Conservation (phyloP, 2,113 vertebrate species). For the Cryptomyrus ogoouensis region DNA sequence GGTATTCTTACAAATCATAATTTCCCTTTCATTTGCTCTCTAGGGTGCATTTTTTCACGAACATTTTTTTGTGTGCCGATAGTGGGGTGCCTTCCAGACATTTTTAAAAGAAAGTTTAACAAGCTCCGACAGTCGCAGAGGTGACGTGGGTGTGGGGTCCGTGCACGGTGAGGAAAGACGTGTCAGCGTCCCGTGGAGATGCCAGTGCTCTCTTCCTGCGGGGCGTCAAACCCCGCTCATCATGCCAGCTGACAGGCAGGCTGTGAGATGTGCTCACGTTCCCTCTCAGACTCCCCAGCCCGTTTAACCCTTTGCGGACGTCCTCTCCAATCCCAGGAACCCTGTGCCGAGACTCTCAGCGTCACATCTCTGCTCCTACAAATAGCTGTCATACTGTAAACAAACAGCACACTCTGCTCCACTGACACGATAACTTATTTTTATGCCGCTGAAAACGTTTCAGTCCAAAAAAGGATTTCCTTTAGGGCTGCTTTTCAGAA, state of each 20-base stretch:
- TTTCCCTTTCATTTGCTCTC: background rate
- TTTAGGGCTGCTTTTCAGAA: background rate
- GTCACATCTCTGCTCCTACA: background rate
- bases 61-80: background rate
- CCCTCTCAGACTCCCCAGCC: background rate
- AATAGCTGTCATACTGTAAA: conserved; percentile 1
- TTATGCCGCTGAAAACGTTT: background rate
- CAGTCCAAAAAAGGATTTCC: background rate
- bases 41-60: background rate
- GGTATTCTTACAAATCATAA: conserved; percentile 61
- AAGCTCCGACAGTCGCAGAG: background rate
- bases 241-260: background rate
- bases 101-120: background rate
- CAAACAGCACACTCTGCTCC: background rate
- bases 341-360: background rate
- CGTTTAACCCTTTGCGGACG: background rate
- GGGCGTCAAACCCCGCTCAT: background rate
- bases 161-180: background rate
- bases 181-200: background rate
- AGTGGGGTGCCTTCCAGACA: background rate
- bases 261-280: background rate
- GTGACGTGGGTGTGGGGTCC: background rate
- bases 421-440: background rate
- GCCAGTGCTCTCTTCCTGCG: background rate
- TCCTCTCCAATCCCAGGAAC: background rate